Evolutionary conservation across 2,888 invertebrate genomes (phyloP), one percentile per base, ranked within the genome.

Genomic region (Dolichopus griseipennis): DNA sequence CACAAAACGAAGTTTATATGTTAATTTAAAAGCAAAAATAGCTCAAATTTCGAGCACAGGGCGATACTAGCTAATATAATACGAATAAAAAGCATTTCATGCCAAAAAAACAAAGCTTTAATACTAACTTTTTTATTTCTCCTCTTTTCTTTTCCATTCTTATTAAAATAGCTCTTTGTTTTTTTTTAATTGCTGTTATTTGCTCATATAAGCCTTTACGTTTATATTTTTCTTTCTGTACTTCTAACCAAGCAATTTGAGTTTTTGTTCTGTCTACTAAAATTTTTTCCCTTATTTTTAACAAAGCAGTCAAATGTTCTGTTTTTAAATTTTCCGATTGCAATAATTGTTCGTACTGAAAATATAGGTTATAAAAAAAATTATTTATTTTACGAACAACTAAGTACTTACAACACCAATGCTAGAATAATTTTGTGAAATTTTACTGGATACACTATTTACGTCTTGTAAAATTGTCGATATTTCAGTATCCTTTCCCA

Each of bases 111-210:
- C n/a, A n/a, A n/a, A n/a, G n/a, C n/a, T n/a, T n/a, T n/a, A n/a
- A 27, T 27, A 10, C 37, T 73, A 73, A 85, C 86, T 85, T 84
- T 77, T 86, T 84, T 78, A 90, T 87, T 77, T 89, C 88, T 71
- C 87, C 86, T 73, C 87, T 84, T 75, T 90, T 88, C 74, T 88
- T 86, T 73, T 89, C 86, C 71, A 88, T 83, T 76, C 86, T 86
- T 69, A 88, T 76, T 68, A 90, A 78, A 68, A 90, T 80, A 0
- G 86, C 88, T 69, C 89, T 80, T 76, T 90, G 89, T 72, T 87
- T 88, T 76, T 89, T 89, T 73, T 86, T 87, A 34, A 90, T 83
- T 2, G 85, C 78, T 0, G 86, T 84, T 69, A 85, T 84, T 73
- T 84, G 83, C 64, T 84, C 82, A 34, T 85, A 80, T 66, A 84